Percentiles rank a stretch among this genome's conserved stretches.
Conservation (phyloP, 1,140 invertebrate species). For the Vanessa tameamea region DNA sequence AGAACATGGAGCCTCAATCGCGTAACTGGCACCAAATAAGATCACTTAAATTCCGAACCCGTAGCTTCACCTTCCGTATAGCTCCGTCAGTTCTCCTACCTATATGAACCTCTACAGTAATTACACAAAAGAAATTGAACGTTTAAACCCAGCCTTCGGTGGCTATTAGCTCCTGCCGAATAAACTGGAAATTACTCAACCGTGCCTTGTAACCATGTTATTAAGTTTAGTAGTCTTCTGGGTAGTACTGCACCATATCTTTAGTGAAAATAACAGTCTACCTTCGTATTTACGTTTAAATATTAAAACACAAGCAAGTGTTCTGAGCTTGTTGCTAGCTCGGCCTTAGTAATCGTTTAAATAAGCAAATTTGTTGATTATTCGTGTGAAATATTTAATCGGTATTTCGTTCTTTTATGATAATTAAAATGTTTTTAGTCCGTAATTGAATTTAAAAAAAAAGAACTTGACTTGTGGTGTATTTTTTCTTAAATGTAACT, state of each 20-base stretch:
- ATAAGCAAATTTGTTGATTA: not conserved
- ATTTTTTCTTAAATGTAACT: too few relatives aligned
- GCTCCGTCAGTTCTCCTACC: slow-evolving; percentile 30
- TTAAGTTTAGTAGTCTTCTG: slow-evolving; percentile 48
- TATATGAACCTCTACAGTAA: slow-evolving; percentile 40
- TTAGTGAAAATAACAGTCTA: slow-evolving; percentile 7
- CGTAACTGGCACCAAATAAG: slow-evolving; percentile 38
- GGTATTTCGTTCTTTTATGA: not conserved
- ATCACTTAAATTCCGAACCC: slow-evolving; percentile 44
- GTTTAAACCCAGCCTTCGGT: slow-evolving; percentile 26
- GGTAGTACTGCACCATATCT: slow-evolving; percentile 25
- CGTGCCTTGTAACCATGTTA: slow-evolving; percentile 40
- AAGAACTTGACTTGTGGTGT: not conserved
- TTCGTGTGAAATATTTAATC: not conserved
- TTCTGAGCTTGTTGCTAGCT: not conserved
- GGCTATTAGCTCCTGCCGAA: slow-evolving; percentile 30
- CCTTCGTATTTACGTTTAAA: slow-evolving; percentile 10
- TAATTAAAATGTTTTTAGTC: too few relatives aligned
- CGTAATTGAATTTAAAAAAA: not conserved
- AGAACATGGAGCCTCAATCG: slow-evolving; percentile 28
- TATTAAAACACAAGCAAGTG: slow-evolving; percentile 11
- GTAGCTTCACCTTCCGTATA: slow-evolving; percentile 37
- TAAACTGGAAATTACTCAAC: slow-evolving; percentile 34
- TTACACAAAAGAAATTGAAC: slow-evolving; percentile 44
- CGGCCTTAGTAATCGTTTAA: not conserved